phyloP scores from a whole-genome alignment of 2,888 invertebrate species.

The Sussaba pulchella region DNA sequence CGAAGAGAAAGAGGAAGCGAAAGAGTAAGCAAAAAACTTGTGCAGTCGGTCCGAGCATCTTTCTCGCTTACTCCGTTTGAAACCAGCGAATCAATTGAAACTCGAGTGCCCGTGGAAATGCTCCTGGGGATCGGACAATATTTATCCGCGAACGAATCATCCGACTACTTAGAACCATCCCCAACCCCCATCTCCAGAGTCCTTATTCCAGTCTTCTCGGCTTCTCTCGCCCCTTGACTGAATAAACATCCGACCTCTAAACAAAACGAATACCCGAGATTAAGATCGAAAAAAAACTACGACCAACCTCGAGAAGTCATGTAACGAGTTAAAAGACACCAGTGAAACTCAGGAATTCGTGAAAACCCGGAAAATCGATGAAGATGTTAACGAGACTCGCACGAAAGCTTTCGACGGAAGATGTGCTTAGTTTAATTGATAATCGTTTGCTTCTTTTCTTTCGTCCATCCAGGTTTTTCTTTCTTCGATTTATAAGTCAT shows the following conservation, averaged over 20 bases:
- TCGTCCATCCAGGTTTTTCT: too few relatives aligned
- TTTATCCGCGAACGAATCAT: constrained; percentile 53
- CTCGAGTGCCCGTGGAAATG: constrained; percentile 47
- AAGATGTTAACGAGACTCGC: neutral
- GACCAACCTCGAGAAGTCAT: neutral
- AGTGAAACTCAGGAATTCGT: constrained; percentile 4
- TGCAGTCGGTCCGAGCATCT: constrained; percentile 20
- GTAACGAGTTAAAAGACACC: constrained; percentile 10
- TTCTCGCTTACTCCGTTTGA: constrained; percentile 27
- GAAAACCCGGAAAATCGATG: neutral
- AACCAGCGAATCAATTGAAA: constrained; percentile 50
- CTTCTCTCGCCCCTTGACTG: constrained; percentile 18
- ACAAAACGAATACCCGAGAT: constrained; percentile 34
- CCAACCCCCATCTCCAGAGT: neutral
- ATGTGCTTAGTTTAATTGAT: too few relatives aligned
- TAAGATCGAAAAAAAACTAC: constrained; percentile 2
- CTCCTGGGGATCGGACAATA: constrained; percentile 49
- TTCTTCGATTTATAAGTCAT: too few relatives aligned
- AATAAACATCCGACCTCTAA: constrained; percentile 47
- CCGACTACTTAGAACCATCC: constrained; percentile 40
- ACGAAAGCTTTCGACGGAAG: too few relatives aligned
- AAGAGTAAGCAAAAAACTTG: constrained; percentile 20
- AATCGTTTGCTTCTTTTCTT: too few relatives aligned
- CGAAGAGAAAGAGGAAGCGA: neutral
- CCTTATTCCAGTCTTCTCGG: neutral